Percentiles rank a stretch among this genome's conserved stretches.
Conservation (phyloP, 30 jellyfish, hydroid and myxozoan genomes). For the Mastigias papua region DNA sequence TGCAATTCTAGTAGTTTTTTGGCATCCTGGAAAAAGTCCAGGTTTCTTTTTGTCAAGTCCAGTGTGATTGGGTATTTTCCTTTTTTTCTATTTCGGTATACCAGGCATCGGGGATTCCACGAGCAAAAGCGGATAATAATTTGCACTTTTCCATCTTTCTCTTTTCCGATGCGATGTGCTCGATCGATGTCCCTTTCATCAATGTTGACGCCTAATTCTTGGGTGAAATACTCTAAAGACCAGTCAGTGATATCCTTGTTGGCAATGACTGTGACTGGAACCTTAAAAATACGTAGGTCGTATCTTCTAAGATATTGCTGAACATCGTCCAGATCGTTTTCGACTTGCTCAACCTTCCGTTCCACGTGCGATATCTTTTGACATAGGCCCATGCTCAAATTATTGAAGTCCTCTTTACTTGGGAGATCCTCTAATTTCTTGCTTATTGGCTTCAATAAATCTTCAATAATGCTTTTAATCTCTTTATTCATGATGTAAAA, state of each 20-base stretch:
- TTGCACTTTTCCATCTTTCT: neutral
- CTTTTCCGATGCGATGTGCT: neutral
- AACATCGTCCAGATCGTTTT: neutral
- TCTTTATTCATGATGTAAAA: neutral
- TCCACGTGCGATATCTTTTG: neutral
- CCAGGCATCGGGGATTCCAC: neutral
- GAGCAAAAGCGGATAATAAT: neutral
- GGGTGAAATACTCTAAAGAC: neutral
- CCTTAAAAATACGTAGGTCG: neutral
- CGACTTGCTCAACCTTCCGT: neutral
- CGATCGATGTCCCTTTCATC: neutral
- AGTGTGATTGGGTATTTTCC: neutral
- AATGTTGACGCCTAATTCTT: neutral
- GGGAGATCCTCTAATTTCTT: neutral
- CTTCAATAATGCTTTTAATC: neutral
- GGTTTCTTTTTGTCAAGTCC: neutral
- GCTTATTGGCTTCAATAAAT: neutral
- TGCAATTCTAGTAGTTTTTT: neutral
- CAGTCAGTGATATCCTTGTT: neutral
- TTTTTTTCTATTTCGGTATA: neutral
- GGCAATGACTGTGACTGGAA: neutral
- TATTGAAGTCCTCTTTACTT: neutral
- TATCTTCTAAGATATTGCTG: neutral
- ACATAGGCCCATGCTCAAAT: neutral
- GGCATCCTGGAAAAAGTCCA: neutral